Evolutionary conservation across 2,888 invertebrate species (phyloP).

Genomic region (Harpalus rufipes): DNA sequence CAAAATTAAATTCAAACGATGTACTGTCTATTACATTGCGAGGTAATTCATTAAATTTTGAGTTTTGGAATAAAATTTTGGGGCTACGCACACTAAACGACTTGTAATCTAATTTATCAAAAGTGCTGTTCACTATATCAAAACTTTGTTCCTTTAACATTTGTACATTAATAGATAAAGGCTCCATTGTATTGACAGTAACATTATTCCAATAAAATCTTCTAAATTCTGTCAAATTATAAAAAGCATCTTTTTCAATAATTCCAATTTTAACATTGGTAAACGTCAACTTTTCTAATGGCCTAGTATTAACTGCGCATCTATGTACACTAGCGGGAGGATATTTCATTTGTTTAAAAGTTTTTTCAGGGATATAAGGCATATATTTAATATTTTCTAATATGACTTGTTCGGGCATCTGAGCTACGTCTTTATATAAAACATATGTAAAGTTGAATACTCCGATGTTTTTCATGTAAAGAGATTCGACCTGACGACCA

Average conservation of each 20-base stretch:
- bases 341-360: conserved; percentile 59
- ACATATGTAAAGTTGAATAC: conserved; percentile 41
- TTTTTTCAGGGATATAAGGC: conserved; percentile 45
- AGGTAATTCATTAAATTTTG: conserved; percentile 17
- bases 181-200: conserved; percentile 23
- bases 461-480: conserved; percentile 32
- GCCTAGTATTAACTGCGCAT: conserved; percentile 35
- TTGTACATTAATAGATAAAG: conserved; percentile 21
- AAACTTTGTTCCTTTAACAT: conserved; percentile 40
- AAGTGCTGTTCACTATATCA: conserved; percentile 19
- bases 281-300: conserved; percentile 26
- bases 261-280: conserved; percentile 39
- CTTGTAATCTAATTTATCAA: conserved; percentile 44
- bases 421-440: conserved; percentile 6
- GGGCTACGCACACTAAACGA: conserved; percentile 3
- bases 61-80: not conserved
- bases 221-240: conserved; percentile 43
- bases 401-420: conserved; percentile 28
- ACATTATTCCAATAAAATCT: conserved; percentile 47
- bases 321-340: not conserved
- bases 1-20: conserved; percentile 45
- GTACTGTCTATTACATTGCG: conserved; percentile 19
- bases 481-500: conserved; percentile 16
- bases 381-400: conserved; percentile 24
- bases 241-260: conserved; percentile 20